These are phyloP conservation scores for Meloidogyne chitwoodi DNA, from an alignment of 1,140 invertebrate genomes.

Conservation along the genomic window DNA sequence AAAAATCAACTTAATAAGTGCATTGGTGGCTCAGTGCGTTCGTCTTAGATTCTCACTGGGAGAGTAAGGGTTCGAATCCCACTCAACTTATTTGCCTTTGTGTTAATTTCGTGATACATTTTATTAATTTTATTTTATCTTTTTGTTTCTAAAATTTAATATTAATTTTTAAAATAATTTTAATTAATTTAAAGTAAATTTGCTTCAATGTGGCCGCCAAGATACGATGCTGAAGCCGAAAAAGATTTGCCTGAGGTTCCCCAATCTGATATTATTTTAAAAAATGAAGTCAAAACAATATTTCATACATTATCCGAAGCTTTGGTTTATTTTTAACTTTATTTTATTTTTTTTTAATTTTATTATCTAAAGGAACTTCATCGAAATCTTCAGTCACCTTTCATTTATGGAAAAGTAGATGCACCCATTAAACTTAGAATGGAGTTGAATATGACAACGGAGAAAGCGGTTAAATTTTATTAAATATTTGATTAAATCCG, in stretches of 20 bases:
- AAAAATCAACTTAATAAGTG: too few species aligned
- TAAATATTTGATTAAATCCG: not conserved
- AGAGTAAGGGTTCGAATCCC: too few species aligned
- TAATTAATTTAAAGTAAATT: not conserved
- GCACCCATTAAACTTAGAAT: conserved; percentile 50
- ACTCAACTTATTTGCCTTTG: too few species aligned
- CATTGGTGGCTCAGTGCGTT: too few species aligned
- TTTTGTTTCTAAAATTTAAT: too few species aligned
- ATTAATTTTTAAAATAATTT: too few species aligned
- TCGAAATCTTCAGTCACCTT: conserved; percentile 50
- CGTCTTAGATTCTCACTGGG: too few species aligned
- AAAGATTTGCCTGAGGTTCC: conserved; percentile 11
- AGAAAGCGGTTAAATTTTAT: conserved; percentile 40
- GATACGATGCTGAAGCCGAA: not conserved
- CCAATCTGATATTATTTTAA: not conserved
- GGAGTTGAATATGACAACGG: conserved; percentile 57
- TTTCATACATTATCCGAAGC: conserved; percentile 17
- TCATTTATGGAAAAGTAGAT: conserved; percentile 54
- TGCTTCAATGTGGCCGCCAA: not conserved
- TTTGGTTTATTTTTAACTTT: conserved; percentile 12
- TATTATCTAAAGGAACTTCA: conserved; percentile 21
- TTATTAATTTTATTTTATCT: too few species aligned
- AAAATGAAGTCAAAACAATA: conserved; percentile 1
- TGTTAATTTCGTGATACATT: too few species aligned
- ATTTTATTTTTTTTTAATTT: conserved; percentile 12